A percentile compares a stretch with the other conserved stretches of the same genome.
phyloP scores from a whole-genome alignment of 2,888 invertebrate genomes.

The Hydrotaea cyrtoneurina region DNA sequence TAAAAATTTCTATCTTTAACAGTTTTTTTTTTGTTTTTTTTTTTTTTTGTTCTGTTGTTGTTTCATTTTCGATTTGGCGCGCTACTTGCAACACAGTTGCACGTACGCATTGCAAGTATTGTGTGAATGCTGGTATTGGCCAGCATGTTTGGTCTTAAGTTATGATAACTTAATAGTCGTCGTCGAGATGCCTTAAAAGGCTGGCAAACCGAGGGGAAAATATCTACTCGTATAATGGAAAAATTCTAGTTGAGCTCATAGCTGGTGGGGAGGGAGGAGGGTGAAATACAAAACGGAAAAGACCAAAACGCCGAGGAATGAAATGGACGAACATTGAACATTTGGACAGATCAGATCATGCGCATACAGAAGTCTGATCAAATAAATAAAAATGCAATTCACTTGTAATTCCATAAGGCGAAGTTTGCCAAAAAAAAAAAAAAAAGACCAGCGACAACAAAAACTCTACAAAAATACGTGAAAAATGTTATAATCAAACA shows the following conservation, averaged over 20 bases:
- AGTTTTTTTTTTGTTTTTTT: slow-evolving; percentile 7
- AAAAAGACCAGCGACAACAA: background rate
- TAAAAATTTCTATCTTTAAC: slow-evolving; percentile 51
- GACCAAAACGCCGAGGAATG: too few species aligned
- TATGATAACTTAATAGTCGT: slow-evolving; percentile 68
- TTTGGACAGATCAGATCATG: slow-evolving; percentile 56
- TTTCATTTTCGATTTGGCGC: background rate
- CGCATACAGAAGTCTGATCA: slow-evolving; percentile 62
- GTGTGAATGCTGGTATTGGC: background rate
- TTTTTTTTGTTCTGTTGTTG: background rate
- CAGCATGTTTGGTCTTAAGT: slow-evolving; percentile 15
- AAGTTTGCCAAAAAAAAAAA: background rate
- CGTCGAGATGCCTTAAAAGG: slow-evolving; percentile 58
- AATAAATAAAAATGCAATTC: slow-evolving; percentile 63
- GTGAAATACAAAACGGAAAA: background rate
- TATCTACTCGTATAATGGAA: slow-evolving; percentile 6
- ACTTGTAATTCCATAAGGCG: slow-evolving; percentile 52
- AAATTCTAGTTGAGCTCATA: background rate
- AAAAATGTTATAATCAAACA: slow-evolving; percentile 10
- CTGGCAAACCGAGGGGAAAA: slow-evolving; percentile 41
- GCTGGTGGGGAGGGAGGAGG: too few species aligned
- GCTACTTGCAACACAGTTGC: background rate
- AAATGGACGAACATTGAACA: background rate
- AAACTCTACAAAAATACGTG: slow-evolving; percentile 16
- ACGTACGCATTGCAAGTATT: background rate